Base-by-base conservation (phyloP, 2,113 vertebrate genomes). In the Oncorhynchus clarkii region DNA sequence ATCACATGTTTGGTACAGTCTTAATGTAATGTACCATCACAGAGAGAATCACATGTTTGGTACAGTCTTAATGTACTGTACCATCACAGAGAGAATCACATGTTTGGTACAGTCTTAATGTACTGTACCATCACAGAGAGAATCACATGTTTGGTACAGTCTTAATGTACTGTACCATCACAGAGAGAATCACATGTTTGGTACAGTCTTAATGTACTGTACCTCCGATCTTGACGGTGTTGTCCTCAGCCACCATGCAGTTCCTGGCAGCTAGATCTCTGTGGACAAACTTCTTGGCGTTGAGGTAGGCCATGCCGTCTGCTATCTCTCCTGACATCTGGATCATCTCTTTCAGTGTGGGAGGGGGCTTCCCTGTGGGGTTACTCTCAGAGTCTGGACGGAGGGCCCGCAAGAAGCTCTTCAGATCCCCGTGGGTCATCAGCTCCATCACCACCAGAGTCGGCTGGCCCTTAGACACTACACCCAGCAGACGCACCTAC, bases 191-290 rank as follows among this genome's bases (percentile, higher is more conserved):
- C n/a, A 60, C 20, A 59, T 6, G 12, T 60, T 7, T 22, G 20
- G 4, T 60, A 22, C 57, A 0, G 16, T 60, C 5, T 6, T n/a
- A 18, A 14, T 60, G 2, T 22, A 60, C 59, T 62, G 8, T 62
- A 98, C 98, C 98, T 95, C 98, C 98, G 0, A 99, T 99, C 86
- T 99, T 99, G 69, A 99, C 97, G 0, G 97, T 97, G 82, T 92
- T 96, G 83, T 99, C 97, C n/a, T 98, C 97, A 0, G 93, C 97
- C 2, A 99, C 97, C 98, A 99, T 99, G 81, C 98, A 99, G 90
- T 99, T 99, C 4, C 98, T 94, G 48, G 97, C 98, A 0, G 98
- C 98, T 1, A 99, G 93, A 86, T 99, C 98, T 77, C 98, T 93
- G 91, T 99, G 98, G 71, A 99, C 98, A 27, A 99, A 99, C 79